Evolutionary conservation across 2,888 invertebrate species (phyloP), one percentile per base, ranked within the genome.

Genomic region (Chloroclystis v-ata): DNA sequence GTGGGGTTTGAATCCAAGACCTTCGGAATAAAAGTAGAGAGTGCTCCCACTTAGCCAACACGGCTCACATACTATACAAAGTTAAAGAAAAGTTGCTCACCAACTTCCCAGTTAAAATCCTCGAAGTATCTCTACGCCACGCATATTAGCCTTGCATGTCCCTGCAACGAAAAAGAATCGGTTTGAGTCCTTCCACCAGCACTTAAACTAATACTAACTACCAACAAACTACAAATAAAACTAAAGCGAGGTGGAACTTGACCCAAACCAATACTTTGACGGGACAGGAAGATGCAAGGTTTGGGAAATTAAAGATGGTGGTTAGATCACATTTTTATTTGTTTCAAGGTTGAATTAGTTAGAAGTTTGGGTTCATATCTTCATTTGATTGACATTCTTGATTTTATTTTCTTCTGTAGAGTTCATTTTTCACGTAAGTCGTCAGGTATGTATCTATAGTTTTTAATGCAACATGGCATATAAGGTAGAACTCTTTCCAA

Each of bases 231-330:
- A 60, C 57, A 56, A 57, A 50, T 52, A 48, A 44, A 56, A 50
- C 57, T 61, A 56, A 41, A 54, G 3, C 2, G 2, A 62, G 73
- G 80, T 82, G 82, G 81, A 83, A 73, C 65, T 72, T 73, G 79
- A 82, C 82, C 79, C 82, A 82, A 80, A 79, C 71, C 78, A 76
- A 78, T 69, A 63, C 66, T 71, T 77, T 67, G 44, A 57, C 55
- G 61, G 61, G 63, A 10, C 42, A 41, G 29, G 38, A 38, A 29
- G 10, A 29, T 29, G 20, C 41, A 43, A 28, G 25, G 4, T n/a
- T n/a, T n/a, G n/a, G 1, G 25, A 35, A 42, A 28, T 24, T 1
- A 37, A 47, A 24, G 10, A 25, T 39, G 29, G 16, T 28, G 4
- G 10, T 5, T 37, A 9, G 20, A 20, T 30, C 37, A 41, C 32